phyloP scores from a whole-genome alignment of 92 coral and sea anemone genomes.

The Zoanthus gigantus region DNA sequence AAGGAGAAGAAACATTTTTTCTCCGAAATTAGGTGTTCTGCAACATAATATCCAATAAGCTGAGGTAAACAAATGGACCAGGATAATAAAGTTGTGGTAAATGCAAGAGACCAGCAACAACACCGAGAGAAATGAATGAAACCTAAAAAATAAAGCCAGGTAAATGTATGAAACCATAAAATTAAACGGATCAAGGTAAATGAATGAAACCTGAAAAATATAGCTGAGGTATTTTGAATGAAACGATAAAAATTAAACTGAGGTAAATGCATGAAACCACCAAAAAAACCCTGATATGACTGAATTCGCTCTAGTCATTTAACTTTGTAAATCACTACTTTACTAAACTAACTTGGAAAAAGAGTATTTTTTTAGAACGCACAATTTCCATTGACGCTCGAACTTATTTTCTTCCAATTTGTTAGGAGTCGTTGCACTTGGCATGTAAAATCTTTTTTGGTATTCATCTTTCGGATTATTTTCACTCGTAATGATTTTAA shows the following conservation, averaged over 20 bases:
- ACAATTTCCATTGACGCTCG: neutral
- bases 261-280: neutral
- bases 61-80: neutral
- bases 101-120: neutral
- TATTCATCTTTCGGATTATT: neutral
- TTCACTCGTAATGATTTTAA: neutral
- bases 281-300: neutral
- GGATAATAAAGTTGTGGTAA: neutral
- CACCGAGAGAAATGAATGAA: neutral
- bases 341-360: conserved; percentile 1
- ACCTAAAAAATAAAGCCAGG: too few relatives aligned
- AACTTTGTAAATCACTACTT: neutral
- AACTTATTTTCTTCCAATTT: conserved; percentile 51
- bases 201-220: neutral
- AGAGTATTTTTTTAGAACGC: neutral
- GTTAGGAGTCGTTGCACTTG: conserved; percentile 56
- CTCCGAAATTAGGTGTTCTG: neutral
- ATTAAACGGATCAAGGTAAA: too few relatives aligned
- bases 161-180: too few relatives aligned
- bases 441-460: conserved; percentile 41
- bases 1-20: conserved; percentile 10
- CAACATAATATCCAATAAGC: neutral
- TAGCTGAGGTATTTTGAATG: neutral
- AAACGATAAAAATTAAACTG: neutral
- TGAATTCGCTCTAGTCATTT: neutral